Percentiles rank a stretch among this genome's conserved stretches.
Evolutionary conservation across 2,888 invertebrate species (phyloP).

Genomic region (Idaea aversata): DNA sequence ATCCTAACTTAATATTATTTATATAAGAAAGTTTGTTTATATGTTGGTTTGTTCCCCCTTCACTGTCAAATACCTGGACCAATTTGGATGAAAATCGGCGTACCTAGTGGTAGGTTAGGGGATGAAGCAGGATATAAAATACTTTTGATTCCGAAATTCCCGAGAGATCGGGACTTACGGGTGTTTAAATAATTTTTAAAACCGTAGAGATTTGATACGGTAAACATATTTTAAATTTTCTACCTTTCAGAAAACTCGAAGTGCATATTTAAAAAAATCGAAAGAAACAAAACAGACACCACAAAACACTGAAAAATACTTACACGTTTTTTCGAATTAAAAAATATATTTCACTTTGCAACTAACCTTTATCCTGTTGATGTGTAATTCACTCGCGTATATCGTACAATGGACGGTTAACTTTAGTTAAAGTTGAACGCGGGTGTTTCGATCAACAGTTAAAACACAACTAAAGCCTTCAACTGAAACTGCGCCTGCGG

Average conservation of each 20-base stretch:
- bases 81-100: too few relatives aligned
- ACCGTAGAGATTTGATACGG: background rate
- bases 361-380: slow-evolving; percentile 7
- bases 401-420: background rate
- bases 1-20: background rate
- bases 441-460: background rate
- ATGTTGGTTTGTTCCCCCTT: too few relatives aligned
- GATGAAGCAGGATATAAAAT: too few relatives aligned
- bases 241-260: background rate
- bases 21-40: too few relatives aligned
- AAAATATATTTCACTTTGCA: background rate
- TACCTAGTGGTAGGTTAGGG: too few relatives aligned
- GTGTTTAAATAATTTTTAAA: background rate
- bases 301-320: background rate
- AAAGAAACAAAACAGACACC: background rate
- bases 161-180: too few relatives aligned
- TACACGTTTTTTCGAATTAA: background rate
- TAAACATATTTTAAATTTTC: background rate
- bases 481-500: slow-evolving; percentile 6
- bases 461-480: background rate
- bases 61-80: too few relatives aligned
- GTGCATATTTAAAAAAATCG: background rate
- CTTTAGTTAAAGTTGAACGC: slow-evolving; percentile 4
- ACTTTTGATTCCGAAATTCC: too few relatives aligned
- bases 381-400: slow-evolving; percentile 10